A percentile compares a stretch with the other conserved stretches of the same genome.
These are phyloP conservation scores for Ennomos fuscantarius DNA, from an alignment of 2,888 invertebrate genomes.

Conservation along the genomic window DNA sequence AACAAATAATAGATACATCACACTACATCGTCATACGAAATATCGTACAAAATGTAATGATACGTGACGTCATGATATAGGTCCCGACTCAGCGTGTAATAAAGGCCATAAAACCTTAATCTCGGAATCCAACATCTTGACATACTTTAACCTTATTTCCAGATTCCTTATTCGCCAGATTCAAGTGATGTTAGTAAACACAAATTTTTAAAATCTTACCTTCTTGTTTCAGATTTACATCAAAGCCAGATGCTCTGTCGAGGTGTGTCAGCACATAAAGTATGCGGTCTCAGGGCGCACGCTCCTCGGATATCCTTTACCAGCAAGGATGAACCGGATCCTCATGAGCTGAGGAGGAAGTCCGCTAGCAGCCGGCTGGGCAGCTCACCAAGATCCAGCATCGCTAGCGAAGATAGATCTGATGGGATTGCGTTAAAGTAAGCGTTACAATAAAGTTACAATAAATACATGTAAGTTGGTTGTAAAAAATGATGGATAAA, in stretches of 20 bases:
- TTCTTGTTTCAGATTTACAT: slow-evolving; percentile 64
- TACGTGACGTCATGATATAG: no score
- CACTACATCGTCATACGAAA: no score
- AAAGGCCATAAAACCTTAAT: no score
- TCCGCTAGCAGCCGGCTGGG: slow-evolving; percentile 78
- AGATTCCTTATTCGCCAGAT: no score
- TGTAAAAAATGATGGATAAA: no score
- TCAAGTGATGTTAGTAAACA: no score
- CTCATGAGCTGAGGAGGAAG: slow-evolving; percentile 70
- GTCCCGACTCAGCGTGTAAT: no score
- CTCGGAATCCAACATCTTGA: no score
- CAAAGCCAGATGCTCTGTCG: slow-evolving; percentile 78
- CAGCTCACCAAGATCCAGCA: slow-evolving; percentile 76
- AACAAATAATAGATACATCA: no score
- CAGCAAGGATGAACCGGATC: slow-evolving; percentile 68
- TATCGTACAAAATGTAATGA: no score
- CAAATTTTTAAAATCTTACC: background rate
- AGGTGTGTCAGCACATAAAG: slow-evolving; percentile 74
- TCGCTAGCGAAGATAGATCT: slow-evolving; percentile 74
- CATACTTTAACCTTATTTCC: no score
- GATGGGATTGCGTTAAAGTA: slow-evolving; percentile 88
- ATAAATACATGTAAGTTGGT: no score
- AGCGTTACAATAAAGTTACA: slow-evolving; percentile 35
- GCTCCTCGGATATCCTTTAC: slow-evolving; percentile 79
- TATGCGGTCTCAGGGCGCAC: slow-evolving; percentile 72